Base-by-base conservation (phyloP, 2,113 vertebrate species). In the Theropithecus gelada region DNA sequence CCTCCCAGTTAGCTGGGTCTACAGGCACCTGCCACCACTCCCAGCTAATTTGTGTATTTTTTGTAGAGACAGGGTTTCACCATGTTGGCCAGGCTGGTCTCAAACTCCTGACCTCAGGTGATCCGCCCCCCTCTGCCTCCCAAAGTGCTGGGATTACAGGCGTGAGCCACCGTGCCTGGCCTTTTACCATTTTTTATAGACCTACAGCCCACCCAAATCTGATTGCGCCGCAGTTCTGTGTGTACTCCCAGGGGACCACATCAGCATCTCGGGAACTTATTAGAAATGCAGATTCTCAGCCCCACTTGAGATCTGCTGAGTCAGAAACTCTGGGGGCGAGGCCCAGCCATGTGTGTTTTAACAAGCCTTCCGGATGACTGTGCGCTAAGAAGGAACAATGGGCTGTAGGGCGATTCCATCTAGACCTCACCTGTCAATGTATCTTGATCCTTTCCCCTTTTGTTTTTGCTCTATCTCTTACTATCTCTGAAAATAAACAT, bases 401-500 rank as follows among this genome's bases (percentile, higher is more conserved):
- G 61, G 16, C 30, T 43, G n/a, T 17, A 2, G 12, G 13, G 75
- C 11, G 18, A 35, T 64, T 57, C 68, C 55, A 13, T 27, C 55
- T n/a, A 84, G 22, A 79, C 16, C 61, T 88, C 12, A 1, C 25
- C 45, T 73, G 11, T 68, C 45, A 57, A 2, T 55, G 30, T 75
- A 52, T 27, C 55, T 73, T 40, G 48, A 30, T 38, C 8, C 48
- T 80, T 68, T 73, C 20, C 32, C 20, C 61, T 45, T 94, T 45
- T 66, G 18, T 6, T 38, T 40, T 88, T 23, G 16, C 20, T 32
- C 38, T 17, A 0, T 43, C 66, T 73, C 48, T 81, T 64, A 64
- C 61, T 64, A 30, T 64, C 27, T 64, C 61, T 93, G 20, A 78
- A 78, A 86, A 76, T 80, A 96, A 88, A 43, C 68, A 40, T n/a